Percentiles rank a stretch among this genome's conserved stretches.
Conservation (phyloP, 2,888 invertebrate species). For the Lycocerus yunnanus region DNA sequence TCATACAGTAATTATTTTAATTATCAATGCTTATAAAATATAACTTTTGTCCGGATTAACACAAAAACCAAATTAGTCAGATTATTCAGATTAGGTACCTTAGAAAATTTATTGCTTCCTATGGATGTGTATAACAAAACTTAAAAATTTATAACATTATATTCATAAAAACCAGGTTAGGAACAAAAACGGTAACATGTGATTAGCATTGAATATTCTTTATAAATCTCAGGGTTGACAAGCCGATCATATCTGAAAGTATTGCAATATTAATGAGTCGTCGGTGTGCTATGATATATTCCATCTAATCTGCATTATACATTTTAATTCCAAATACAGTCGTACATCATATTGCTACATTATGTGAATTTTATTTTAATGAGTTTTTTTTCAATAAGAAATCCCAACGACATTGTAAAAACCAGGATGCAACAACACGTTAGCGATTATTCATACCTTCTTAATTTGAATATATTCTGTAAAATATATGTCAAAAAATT, state of each 20-base stretch:
- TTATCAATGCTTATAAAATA: background rate
- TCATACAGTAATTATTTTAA: background rate
- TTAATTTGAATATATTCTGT: background rate
- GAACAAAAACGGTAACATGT: background rate
- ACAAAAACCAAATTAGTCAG: background rate
- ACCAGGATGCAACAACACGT: background rate
- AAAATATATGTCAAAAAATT: background rate
- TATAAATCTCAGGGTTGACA: slow-evolving; percentile 28
- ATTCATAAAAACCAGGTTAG: background rate
- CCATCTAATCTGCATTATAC: slow-evolving; percentile 34
- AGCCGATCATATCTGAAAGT: slow-evolving; percentile 34
- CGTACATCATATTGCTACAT: slow-evolving; percentile 36
- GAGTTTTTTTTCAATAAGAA: slow-evolving; percentile 6
- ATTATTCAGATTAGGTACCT: background rate
- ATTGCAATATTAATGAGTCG: slow-evolving; percentile 29
- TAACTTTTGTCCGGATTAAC: background rate
- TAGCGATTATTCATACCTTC: background rate
- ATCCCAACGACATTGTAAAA: background rate
- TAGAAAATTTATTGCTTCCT: background rate
- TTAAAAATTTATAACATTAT: background rate
- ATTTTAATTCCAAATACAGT: slow-evolving; percentile 30
- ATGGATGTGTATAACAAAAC: background rate
- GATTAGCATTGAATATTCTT: slow-evolving; percentile 24
- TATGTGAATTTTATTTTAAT: slow-evolving; percentile 42
- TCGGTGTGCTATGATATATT: slow-evolving; percentile 36